Evolutionary conservation across 2,888 invertebrate genomes (phyloP), one percentile per base, ranked within the genome.

Genomic region (Euzetes globulus): DNA sequence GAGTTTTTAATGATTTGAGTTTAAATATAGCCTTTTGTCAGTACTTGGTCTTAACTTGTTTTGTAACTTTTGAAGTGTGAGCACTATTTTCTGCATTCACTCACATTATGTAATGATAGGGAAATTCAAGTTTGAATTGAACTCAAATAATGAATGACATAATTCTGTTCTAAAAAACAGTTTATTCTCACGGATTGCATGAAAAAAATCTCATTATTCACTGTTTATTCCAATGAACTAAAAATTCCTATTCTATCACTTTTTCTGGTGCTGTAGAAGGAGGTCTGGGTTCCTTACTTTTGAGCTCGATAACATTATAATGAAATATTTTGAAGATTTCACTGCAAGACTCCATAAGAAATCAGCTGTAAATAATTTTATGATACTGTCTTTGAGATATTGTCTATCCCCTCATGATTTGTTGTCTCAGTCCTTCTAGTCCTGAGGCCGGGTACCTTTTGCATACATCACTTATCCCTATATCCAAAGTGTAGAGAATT

Each of bases 121-220:
- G 29, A 63, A 63, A 63, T 63, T 63, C 63, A 63, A 63, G 63
- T 63, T 63, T 63, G 63, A 33, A 63, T 63, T 63, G n/a, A 63
- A 33, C 63, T 29, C 63, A 63, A 63, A 63, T 63, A 63, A 63
- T 63, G 22, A 22, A 63, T 63, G 63, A 63, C 63, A 63, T 63
- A 63, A 63, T 63, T 63, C 15, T 33, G 63, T 29, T 29, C 33
- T 29, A 63, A 33, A 63, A 63, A 29, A 29, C 6, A 63, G 3
- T 63, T 63, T 33, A 33, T 63, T 63, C 63, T 63, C 63, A 63
- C 33, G 33, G n/a, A 29, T 33, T 11, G 13, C 11, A 25, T 9
- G n/a, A n/a, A n/a, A 33, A 63, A 63, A 63, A 63, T 25, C 9
- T 17, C 1, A 33, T 63, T 33, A 25, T 19, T 25, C 2, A 11